Conservation (phyloP, 2,797 vertebrate species). For the Borostomias antarcticus region DNA sequence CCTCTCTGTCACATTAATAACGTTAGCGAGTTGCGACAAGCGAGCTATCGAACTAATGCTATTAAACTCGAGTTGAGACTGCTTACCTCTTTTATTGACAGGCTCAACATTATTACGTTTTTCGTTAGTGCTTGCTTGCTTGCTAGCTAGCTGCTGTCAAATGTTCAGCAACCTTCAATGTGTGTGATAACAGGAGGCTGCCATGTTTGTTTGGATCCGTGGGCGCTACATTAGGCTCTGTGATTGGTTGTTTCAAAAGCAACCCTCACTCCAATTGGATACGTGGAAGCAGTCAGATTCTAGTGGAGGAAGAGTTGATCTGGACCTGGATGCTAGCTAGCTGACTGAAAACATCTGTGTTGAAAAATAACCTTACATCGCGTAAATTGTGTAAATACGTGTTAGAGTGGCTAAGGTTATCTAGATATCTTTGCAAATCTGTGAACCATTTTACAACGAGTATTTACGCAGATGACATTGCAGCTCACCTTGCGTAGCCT, state of each 20-base stretch:
- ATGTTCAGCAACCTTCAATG: conserved; percentile 46
- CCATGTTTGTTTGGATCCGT: conserved; percentile 75
- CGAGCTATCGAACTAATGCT: neutral
- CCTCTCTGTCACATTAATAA: no score
- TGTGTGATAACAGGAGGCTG: conserved; percentile 57
- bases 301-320: neutral
- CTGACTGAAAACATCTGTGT: no score
- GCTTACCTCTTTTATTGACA: conserved; percentile 87
- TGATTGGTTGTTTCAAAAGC: conserved; percentile 68
- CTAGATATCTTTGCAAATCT: no score
- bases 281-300: neutral
- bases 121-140: no score
- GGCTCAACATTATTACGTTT: conserved; percentile 75
- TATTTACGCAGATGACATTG: no score
- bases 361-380: no score
- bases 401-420: no score
- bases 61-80: neutral
- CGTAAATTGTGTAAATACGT: no score
- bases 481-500: no score
- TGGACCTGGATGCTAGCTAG: neutral
- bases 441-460: no score
- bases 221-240: conserved; percentile 29
- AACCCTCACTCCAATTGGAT: conserved; percentile 62
- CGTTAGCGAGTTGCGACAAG: no score
- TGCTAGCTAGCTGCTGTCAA: conserved; percentile 1